phyloP scores from a whole-genome alignment of 1,140 invertebrate genomes.

The Aricia agestis region DNA sequence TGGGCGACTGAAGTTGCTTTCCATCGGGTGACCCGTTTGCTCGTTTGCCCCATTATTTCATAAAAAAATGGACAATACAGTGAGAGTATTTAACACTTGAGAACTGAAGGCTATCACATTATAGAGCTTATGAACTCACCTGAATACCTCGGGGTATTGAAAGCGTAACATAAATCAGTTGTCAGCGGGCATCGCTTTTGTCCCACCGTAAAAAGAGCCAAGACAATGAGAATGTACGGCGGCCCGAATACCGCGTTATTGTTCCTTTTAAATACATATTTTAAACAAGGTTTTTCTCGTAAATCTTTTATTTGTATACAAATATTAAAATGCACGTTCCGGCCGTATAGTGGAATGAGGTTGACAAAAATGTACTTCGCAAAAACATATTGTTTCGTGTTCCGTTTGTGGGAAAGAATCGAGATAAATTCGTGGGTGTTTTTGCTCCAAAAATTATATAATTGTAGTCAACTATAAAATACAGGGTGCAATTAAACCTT shows the following conservation, averaged over 20 bases:
- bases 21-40: no score
- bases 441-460: background rate
- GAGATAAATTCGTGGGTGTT: background rate
- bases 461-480: no score
- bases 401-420: background rate
- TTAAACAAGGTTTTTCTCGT: slow-evolving; percentile 3
- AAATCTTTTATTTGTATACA: slow-evolving; percentile 1
- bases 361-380: background rate
- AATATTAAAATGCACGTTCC: background rate
- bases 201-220: background rate
- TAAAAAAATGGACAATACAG: no score
- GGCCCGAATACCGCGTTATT: slow-evolving; percentile 3
- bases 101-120: background rate
- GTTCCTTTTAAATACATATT: slow-evolving; percentile 7
- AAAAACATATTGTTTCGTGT: background rate
- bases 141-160: background rate
- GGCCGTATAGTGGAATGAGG: background rate
- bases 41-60: no score
- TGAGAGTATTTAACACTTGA: no score
- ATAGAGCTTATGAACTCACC: background rate
- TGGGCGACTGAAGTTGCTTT: no score
- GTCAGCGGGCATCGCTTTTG: background rate
- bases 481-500: no score
- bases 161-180: background rate
- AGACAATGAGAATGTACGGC: background rate